Percentiles rank a stretch among this genome's conserved stretches.
These are phyloP conservation scores for Diadophis punctatus DNA, from an alignment of 2,113 vertebrate species.

Conservation along the genomic window DNA sequence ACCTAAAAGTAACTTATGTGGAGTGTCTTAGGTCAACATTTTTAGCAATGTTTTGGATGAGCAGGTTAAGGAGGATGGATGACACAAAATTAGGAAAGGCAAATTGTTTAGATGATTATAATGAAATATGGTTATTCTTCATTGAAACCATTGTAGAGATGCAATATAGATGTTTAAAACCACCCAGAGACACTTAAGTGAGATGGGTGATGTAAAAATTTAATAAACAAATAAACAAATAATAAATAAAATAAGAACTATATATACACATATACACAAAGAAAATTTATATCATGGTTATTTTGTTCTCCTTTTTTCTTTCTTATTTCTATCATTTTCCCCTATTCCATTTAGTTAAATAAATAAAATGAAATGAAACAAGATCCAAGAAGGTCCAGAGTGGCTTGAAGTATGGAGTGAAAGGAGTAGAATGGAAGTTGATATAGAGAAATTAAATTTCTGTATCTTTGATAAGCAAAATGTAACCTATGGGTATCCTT, in stretches of 20 bases:
- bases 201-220: background rate
- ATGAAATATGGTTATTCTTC: background rate
- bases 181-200: background rate
- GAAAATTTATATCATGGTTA: background rate
- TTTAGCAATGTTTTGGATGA: background rate
- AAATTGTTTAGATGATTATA: background rate
- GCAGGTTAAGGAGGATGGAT: background rate
- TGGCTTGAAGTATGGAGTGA: background rate
- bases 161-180: too few species aligned
- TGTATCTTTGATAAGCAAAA: background rate
- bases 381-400: background rate
- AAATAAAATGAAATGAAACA: background rate
- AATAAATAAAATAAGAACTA: background rate
- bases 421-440: background rate
- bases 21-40: background rate
- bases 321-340: too few species aligned
- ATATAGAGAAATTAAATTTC: background rate
- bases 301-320: background rate
- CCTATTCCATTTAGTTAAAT: background rate
- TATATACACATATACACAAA: background rate
- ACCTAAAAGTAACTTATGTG: background rate
- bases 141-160: background rate
- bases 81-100: background rate
- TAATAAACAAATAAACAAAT: too few species aligned
- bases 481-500: background rate